These are phyloP conservation scores for Cichladusa arquata DNA, from an alignment of 2,113 vertebrate genomes.

Conservation along the genomic window DNA sequence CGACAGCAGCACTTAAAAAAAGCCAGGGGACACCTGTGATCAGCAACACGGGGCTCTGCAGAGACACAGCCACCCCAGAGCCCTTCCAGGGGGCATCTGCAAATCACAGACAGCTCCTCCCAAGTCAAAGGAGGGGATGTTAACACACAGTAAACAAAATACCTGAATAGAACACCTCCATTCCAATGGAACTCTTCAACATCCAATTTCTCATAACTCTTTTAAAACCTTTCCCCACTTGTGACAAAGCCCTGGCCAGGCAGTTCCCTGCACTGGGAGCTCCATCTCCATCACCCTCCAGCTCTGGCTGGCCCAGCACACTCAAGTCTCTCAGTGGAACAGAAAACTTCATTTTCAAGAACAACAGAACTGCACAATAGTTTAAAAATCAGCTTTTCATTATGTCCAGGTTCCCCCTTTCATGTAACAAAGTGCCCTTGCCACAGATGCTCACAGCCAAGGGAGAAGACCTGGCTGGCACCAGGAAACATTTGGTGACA, in stretches of 20 bases:
- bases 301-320: not conserved
- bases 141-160: fast-evolving
- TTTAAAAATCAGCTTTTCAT: not conserved
- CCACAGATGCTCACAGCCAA: not conserved
- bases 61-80: not conserved
- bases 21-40: fast-evolving
- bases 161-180: no score
- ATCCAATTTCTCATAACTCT: fast-evolving
- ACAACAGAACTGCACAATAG: not conserved
- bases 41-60: fast-evolving
- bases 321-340: not conserved
- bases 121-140: fast-evolving
- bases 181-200: not conserved
- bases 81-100: fast-evolving
- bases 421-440: not conserved
- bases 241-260: fast-evolving
- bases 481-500: not conserved
- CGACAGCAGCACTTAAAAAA: fast-evolving
- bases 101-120: not conserved
- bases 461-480: not conserved
- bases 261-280: not conserved
- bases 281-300: not conserved
- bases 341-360: not conserved
- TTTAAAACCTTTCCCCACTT: not conserved
- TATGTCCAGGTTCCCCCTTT: not conserved